These are phyloP conservation scores for Megastigmus dorsalis DNA, from an alignment of 2,888 invertebrate species.

Conservation along the genomic window DNA sequence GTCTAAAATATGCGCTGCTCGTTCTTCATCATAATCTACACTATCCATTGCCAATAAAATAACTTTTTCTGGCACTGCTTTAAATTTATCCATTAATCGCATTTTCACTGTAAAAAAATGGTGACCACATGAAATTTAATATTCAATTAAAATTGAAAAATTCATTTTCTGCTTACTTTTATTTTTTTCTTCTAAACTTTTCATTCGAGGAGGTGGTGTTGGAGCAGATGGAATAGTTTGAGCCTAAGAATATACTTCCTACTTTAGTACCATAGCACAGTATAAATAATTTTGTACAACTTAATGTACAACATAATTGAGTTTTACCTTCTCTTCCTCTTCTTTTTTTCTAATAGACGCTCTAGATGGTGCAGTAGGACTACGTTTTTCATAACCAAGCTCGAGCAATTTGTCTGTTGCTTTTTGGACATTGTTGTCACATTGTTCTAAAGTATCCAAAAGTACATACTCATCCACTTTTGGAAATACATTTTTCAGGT, in stretches of 20 bases:
- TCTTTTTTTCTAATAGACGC: constrained; percentile 75
- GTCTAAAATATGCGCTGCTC: constrained; percentile 86
- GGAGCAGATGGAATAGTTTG: constrained; percentile 57
- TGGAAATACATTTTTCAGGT: constrained; percentile 92
- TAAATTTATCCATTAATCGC: constrained; percentile 83
- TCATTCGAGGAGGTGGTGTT: constrained; percentile 80
- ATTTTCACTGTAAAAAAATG: constrained; percentile 79
- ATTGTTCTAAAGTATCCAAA: constrained; percentile 87
- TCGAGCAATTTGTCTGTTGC: constrained; percentile 87
- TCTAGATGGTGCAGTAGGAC: constrained; percentile 78
- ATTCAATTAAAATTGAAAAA: constrained; percentile 2
- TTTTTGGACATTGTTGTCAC: constrained; percentile 93
- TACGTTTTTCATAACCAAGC: constrained; percentile 89
- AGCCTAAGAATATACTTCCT: constrained; percentile 41
- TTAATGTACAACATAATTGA: not conserved
- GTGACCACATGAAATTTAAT: constrained; percentile 21
- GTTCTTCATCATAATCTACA: constrained; percentile 88
- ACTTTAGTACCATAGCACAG: too few relatives aligned
- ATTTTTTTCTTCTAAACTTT: constrained; percentile 82
- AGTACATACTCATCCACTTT: constrained; percentile 92
- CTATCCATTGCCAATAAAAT: constrained; percentile 91
- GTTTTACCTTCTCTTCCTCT: constrained; percentile 70
- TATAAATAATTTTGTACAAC: too few relatives aligned
- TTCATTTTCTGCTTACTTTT: constrained; percentile 76
- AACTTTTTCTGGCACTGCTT: constrained; percentile 86